phyloP scores from a whole-genome alignment of 2,888 invertebrate genomes.

The Stramonita haemastoma region DNA sequence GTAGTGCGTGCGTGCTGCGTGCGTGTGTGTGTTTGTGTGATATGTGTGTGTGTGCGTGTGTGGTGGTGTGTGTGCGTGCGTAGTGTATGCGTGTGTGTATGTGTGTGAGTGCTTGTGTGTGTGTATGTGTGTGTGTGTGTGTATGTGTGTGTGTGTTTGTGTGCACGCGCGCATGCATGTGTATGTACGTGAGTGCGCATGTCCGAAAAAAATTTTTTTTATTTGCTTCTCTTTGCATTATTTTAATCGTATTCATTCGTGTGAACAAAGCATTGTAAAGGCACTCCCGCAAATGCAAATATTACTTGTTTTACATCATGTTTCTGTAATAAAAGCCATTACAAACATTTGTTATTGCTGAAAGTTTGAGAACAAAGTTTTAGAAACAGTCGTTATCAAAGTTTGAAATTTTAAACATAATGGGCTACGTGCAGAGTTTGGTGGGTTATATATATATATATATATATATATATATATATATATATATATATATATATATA shows the following conservation, averaged over 20 bases:
- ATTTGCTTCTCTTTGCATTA: not conserved
- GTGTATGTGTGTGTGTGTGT: not conserved
- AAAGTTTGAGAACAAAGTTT: no score
- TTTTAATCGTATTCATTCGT: not conserved
- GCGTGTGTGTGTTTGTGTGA: not conserved
- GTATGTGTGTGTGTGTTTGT: not conserved
- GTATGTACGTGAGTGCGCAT: not conserved
- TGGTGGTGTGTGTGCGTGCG: not conserved
- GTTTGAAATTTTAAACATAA: no score
- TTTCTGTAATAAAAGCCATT: no score
- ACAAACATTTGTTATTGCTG: no score
- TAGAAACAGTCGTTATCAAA: no score
- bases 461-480: no score
- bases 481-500: no score
- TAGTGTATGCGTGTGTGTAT: not conserved
- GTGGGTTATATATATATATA: no score
- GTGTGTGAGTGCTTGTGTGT: not conserved
- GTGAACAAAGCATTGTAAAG: no score
- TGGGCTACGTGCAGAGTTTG: no score
- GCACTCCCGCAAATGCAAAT: no score
- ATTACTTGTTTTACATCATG: no score
- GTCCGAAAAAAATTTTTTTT: not conserved
- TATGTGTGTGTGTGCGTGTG: slow-evolving; percentile 8
- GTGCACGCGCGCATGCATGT: not conserved
- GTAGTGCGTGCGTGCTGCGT: not conserved